Evolutionary conservation across 1,140 invertebrate genomes (phyloP), one percentile per base, ranked within the genome.

Genomic region (Psilanteris sp.): DNA sequence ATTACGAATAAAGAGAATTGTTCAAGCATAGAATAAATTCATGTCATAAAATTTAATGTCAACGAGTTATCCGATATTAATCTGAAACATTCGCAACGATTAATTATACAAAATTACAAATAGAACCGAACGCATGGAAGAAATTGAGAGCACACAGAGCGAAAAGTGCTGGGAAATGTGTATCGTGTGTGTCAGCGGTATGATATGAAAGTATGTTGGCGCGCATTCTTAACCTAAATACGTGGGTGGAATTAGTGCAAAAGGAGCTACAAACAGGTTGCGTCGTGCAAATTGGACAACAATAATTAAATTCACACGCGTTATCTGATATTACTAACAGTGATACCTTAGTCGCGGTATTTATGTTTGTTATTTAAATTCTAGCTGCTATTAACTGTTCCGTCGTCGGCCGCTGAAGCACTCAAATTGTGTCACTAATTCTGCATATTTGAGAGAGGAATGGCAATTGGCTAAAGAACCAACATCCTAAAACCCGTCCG

Each of bases 201-300:
- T 9, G 10, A 39, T 48, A 62, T 37, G 32, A 62, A 62, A 62
- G 43, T 62, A 18, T 50, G 27, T 46, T 59, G 31, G 8, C 29
- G 18, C 16, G 16, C 62, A 66, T 66, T 66, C 62, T 66, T 54
- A 66, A 66, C 48, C 62, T 66, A 34, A 55, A 66, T 55, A 66
- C 39, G 48, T 62, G 41, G 48, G 39, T 15, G 32, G 50, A 1
- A 27, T 10, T 9, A 22, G 18, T n/a, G 8, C 14, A 13, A 20
- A 29, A 36, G 36, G 36, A 31, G 16, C 7, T 9, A 10, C 9
- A 31, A 36, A 46, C 15, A 64, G 67, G 27, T 52, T 2, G 34
- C 37, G 29, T 71, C 61, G 54, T 61, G 46, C 31, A 71, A 54
- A 71, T n/a, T 27, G 31, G n/a, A 20, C 22, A 13, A 61, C 59